These are phyloP conservation scores for Bombus pyrosoma DNA, from an alignment of 1,140 invertebrate genomes.

Conservation along the genomic window DNA sequence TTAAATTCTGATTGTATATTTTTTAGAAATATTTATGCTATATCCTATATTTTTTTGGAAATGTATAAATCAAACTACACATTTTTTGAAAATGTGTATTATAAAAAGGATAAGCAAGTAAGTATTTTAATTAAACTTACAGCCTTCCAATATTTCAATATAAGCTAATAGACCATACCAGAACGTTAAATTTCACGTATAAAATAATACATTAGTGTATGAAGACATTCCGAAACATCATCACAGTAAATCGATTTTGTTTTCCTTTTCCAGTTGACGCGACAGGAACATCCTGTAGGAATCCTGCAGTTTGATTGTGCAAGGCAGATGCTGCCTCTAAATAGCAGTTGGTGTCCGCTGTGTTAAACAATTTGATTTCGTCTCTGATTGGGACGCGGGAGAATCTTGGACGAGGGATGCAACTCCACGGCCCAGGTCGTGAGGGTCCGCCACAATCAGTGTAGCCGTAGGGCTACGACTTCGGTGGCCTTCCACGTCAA, in stretches of 20 bases:
- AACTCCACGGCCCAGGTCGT: conserved; percentile 52
- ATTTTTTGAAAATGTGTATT: neutral
- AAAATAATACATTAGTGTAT: neutral
- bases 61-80: too few species aligned
- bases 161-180: neutral
- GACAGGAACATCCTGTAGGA: neutral
- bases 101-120: neutral
- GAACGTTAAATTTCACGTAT: neutral
- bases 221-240: neutral
- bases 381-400: conserved; percentile 76
- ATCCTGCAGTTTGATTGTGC: conserved; percentile 12
- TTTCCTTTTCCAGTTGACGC: neutral
- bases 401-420: conserved; percentile 59
- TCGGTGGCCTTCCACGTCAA: conserved; percentile 7
- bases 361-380: conserved; percentile 80
- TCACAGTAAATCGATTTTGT: neutral
- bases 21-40: neutral
- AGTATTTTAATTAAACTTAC: too few species aligned
- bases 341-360: conserved; percentile 80
- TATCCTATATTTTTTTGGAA: neutral
- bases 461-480: conserved; percentile 63
- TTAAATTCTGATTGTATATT: too few species aligned
- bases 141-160: neutral
- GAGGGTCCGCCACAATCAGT: conserved; percentile 77
- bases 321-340: conserved; percentile 76